A percentile compares a stretch with the other conserved stretches of the same genome.
These are phyloP conservation scores for Nerophis lumbriciformis DNA, from an alignment of 2,113 vertebrate species.

Conservation along the genomic window DNA sequence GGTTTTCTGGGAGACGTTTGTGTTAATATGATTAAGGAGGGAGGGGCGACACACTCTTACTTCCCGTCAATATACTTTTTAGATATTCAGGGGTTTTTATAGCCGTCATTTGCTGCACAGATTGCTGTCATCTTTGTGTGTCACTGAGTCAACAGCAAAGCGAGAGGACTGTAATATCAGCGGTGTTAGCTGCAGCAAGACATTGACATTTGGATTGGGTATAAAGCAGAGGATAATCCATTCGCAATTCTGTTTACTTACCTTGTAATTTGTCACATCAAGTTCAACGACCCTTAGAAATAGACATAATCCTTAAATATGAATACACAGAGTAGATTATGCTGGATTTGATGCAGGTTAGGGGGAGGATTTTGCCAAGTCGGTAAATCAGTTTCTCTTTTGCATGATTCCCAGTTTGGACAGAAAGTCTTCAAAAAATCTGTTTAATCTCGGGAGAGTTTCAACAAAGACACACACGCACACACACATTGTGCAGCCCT, in stretches of 20 bases:
- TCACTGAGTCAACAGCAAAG: too few species aligned
- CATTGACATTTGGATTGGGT: conserved; percentile 29
- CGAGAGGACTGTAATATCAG: conserved; percentile 1
- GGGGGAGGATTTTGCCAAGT: background rate
- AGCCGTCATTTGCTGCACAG: too few species aligned
- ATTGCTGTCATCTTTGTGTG: too few species aligned
- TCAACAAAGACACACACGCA: conserved; percentile 28
- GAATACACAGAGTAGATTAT: conserved; percentile 8
- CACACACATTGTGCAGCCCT: conserved; percentile 31
- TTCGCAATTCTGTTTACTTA: conserved; percentile 15
- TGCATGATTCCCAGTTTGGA: conserved; percentile 14
- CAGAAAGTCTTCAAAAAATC: conserved; percentile 20
- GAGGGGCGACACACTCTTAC: background rate
- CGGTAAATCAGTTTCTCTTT: conserved; percentile 16
- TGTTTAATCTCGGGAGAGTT: conserved; percentile 25
- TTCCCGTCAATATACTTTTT: background rate
- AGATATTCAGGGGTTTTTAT: too few species aligned
- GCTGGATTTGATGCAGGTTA: conserved; percentile 4
- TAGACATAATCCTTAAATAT: conserved; percentile 3
- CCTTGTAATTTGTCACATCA: conserved; percentile 29
- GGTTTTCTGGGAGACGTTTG: conserved; percentile 17
- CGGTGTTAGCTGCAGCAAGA: background rate
- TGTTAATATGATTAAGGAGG: too few species aligned
- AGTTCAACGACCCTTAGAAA: conserved; percentile 27
- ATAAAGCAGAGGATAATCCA: conserved; percentile 16